Evolutionary conservation across 2,797 vertebrate species (phyloP).

Genomic region (Sebastes oblongus): DNA sequence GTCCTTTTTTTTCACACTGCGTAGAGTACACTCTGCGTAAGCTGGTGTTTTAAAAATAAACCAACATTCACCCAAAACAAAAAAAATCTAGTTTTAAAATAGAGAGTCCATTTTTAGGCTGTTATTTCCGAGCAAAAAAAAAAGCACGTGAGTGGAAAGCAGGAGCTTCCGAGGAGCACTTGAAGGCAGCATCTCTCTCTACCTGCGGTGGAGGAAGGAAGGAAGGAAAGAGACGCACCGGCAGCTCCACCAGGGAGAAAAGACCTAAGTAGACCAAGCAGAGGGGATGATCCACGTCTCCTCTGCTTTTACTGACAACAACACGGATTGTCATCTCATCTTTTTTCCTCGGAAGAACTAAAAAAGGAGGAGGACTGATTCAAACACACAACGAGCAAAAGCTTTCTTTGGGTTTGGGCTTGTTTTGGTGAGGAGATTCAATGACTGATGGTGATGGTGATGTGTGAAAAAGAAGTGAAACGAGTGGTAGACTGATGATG

Average conservation of each 20-base stretch:
- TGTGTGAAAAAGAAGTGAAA: constrained; percentile 40
- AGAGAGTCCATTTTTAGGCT: background rate
- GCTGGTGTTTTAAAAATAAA: background rate
- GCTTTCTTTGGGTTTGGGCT: constrained; percentile 2
- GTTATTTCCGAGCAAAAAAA: constrained; percentile 13
- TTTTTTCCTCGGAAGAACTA: constrained; percentile 5
- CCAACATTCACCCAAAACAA: background rate
- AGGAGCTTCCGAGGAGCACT: constrained; percentile 60
- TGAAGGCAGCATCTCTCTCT: constrained; percentile 71
- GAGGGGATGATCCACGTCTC: constrained; percentile 40
- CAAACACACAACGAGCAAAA: background rate
- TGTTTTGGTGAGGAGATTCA: constrained; percentile 40
- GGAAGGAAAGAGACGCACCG: constrained; percentile 56
- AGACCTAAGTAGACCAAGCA: constrained; percentile 34
- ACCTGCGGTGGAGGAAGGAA: constrained; percentile 28
- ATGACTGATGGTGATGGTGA: constrained; percentile 9
- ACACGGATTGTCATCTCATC: constrained; percentile 18
- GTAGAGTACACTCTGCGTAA: background rate
- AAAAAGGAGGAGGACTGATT: constrained; percentile 1
- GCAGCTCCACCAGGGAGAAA: constrained; percentile 35
- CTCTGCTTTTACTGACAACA: constrained; percentile 54
- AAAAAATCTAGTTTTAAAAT: background rate
- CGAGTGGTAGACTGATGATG: constrained; percentile 13
- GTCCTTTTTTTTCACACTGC: background rate
- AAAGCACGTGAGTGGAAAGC: constrained; percentile 55